Evolutionary conservation across 2,797 vertebrate genomes (phyloP).

Genomic region (Simalia tracyae): DNA sequence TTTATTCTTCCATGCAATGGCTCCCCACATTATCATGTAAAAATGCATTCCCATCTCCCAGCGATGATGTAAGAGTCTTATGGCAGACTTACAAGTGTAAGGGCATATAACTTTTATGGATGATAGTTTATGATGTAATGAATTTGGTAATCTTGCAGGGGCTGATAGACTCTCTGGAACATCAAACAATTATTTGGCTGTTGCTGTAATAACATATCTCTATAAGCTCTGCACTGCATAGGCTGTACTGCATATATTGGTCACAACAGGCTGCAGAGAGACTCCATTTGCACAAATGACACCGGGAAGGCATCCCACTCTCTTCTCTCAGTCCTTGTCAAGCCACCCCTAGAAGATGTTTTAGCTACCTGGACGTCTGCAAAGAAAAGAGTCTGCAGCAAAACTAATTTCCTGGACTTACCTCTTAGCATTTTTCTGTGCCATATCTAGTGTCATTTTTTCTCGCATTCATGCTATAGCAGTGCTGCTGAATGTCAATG

Average conservation of each 20-base stretch:
- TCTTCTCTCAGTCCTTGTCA: no score
- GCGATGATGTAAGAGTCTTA: background rate
- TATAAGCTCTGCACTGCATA: background rate
- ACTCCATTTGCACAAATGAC: background rate
- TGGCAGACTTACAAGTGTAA: background rate
- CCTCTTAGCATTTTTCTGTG: slow-evolving; percentile 17
- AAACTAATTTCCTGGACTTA: slow-evolving; percentile 16
- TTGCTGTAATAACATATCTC: background rate
- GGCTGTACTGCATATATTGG: background rate
- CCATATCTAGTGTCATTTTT: slow-evolving; percentile 17
- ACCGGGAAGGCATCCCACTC: background rate
- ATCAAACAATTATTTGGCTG: background rate
- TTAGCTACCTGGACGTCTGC: slow-evolving; percentile 4
- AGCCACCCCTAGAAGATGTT: background rate
- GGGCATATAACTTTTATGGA: background rate
- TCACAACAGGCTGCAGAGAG: background rate
- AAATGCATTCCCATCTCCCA: background rate
- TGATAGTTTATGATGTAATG: background rate
- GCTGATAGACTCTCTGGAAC: background rate
- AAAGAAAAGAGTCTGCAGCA: background rate
- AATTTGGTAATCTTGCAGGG: background rate
- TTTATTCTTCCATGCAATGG: background rate
- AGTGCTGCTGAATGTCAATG: slow-evolving; percentile 32
- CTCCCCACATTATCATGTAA: background rate
- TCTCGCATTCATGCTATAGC: slow-evolving; percentile 24